Base-by-base conservation (phyloP, 2,113 vertebrate genomes). In the Ictalurus furcatus region DNA sequence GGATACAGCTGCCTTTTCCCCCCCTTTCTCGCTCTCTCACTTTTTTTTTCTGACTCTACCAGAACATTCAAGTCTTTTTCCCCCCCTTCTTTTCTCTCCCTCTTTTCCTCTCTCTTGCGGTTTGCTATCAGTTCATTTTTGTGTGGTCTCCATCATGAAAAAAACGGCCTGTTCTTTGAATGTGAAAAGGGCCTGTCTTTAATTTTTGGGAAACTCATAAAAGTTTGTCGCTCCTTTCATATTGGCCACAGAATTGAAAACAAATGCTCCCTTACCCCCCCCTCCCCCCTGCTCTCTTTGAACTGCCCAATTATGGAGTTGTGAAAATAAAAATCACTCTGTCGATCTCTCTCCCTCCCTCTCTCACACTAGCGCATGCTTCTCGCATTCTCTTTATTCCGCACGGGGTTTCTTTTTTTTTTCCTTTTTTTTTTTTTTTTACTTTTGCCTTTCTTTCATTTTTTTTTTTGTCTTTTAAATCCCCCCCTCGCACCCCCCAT, bases 291-390 rank as follows among this genome's bases (percentile, higher is more conserved):
- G 94, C 94, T 95, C 95, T 96, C 96, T 97, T 97, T 97, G 97
- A 97, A 97, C 97, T 95, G 96, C 95, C 97, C 97, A 98, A 98
- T 98, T 98, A 98, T 90, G 92, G 96, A 98, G 96, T 97, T 97
- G 98, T 98, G 98, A 98, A 98, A 98, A 98, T 97, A 97, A 97
- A 97, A 95, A 95, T 95, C 93, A 92, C 92, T 93, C 93, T 92
- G 92, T 94, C 93, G 92, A 93, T 95, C 93, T 92, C 88, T 90
- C 91, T 91, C 89, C 85, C 63, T 84, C 61, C 63, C 74, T 79
- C 54, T 56, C 65, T 94, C 92, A 34, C 86, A 94, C 95, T 96
- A 54, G 37, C 17, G 80, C 48, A 30, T 54, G 96, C 95, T 96
- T 95, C 96, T 95, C 71, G 37, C 40, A 93, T 94, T 96, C 94